Evolutionary conservation across 2,113 vertebrate genomes (phyloP), one percentile per base, ranked within the genome.

Genomic region (Melospiza melodia): DNA sequence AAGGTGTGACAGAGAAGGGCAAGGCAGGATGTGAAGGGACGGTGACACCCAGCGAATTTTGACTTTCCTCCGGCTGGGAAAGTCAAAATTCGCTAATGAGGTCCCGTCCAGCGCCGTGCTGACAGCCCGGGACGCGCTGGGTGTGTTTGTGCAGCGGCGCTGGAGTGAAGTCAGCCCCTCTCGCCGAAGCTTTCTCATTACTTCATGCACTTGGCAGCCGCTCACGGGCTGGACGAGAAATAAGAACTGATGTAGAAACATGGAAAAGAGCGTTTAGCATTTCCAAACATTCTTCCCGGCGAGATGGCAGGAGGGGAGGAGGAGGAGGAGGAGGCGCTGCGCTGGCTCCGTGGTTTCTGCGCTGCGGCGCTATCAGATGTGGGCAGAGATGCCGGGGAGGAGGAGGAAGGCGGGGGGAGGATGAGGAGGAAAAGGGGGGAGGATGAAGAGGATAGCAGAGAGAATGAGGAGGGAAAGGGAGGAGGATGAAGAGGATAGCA

Each of bases 171-270:
- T 96, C 96, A 93, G 92, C 89, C 74, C 83, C 66, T 62, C 79
- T 80, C 76, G 22, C 81, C 85, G 22, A 43, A 43, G 71, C 58
- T 15, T 74, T 61, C 88, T 94, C 96, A 81, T 95, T 95, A 92
- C 97, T 94, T 96, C 81, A 95, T 86, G 41, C 19, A 0, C 37
- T 94, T 92, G 96, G 96, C 90, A 92, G 97, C 96, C 59, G 63
- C 84, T 61, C 51, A 52, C 90, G 81, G 84, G 31, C 80, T 11
- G 69, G 84, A 77, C 25, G 9, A 39, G 89, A 84, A 93, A 94
- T 85, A 8, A 89, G 94, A 87, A 33, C 46, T 6, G 79, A 61
- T 46, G 87, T 33, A 51, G 81, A 81, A 85, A 82, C 84, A 55
- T 63, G 94, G 94, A 94, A 94, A 94, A 90, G 94, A 17, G 39